Evolutionary conservation across 2,888 invertebrate genomes (phyloP).

Genomic region (Oligia strigilis): DNA sequence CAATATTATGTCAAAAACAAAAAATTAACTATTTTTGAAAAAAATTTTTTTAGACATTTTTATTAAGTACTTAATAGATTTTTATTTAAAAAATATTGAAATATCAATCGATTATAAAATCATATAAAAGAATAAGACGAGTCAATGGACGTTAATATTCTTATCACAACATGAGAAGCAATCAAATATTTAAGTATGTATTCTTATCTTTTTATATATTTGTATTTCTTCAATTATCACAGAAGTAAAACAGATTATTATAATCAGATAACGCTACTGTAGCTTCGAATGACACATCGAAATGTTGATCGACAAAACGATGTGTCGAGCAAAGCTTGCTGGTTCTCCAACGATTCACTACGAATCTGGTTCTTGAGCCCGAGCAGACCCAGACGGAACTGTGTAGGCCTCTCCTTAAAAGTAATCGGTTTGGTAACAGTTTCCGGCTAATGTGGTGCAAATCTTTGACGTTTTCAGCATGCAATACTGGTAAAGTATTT

Average conservation of each 20-base stretch:
- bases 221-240: slow-evolving; percentile 16
- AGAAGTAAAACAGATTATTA: slow-evolving; percentile 1
- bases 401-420: slow-evolving; percentile 1
- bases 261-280: slow-evolving; percentile 24
- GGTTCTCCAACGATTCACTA: background rate
- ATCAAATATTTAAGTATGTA: slow-evolving; percentile 11
- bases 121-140: background rate
- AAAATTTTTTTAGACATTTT: background rate
- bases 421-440: background rate
- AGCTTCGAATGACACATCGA: slow-evolving; percentile 57
- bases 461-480: slow-evolving; percentile 37
- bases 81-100: background rate
- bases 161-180: slow-evolving; percentile 12
- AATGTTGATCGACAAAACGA: slow-evolving; percentile 22
- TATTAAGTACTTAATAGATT: background rate
- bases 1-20: background rate
- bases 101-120: background rate
- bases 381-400: background rate
- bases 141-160: slow-evolving; percentile 34
- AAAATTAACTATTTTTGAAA: background rate
- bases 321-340: slow-evolving; percentile 48
- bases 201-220: slow-evolving; percentile 12
- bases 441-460: slow-evolving; percentile 4
- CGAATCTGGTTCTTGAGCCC: background rate
- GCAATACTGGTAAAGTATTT: background rate